Evolutionary conservation across 2,113 vertebrate genomes (phyloP), one percentile per base, ranked within the genome.

Genomic region (Okapia johnstoni): DNA sequence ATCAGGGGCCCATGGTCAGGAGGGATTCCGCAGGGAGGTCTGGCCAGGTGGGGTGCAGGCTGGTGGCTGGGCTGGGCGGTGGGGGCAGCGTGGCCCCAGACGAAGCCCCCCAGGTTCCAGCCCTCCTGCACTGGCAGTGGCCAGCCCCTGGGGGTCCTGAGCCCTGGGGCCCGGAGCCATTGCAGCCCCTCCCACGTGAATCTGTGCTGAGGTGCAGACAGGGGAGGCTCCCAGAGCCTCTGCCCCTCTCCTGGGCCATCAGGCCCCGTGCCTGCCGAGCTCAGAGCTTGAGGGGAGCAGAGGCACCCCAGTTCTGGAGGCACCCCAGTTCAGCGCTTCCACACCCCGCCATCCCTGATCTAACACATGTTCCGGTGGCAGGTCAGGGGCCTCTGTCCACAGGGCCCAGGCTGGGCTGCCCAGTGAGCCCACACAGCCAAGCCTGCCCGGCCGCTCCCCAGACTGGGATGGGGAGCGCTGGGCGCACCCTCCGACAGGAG

Each of bases 1-100:
- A 98, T 99, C 97, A 96, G n/a, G 95, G 93, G 97, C 96, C 97
- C 95, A 60, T 61, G 76, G 97, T 98, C 97, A 96, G 60, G 12
- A 0, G 11, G n/a, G 94, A 83, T 30, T 92, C 94, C 52, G 25
- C 80, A 85, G 91, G 97, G 86, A 10, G 1, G 14, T 23, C 84
- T 4, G 30, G 57, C 96, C 33, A 95, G 91, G 92, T 54, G 94
- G 96, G 93, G 94, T 90, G 93, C 70, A 0, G 7, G 93, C 92
- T 1, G 7, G 86, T 76, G 95, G 83, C 77, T 36, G 17, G 52
- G 26, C 30, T 21, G 54, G n/a, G 36, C 1, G 3, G 43, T 13
- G 40, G 13, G 17, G 81, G 25, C n/a, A 28, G 12, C 13, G 1
- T 23, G 30, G 11, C 3, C 19, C 43, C 7, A 13, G 30, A 30